These are phyloP conservation scores for Acropora tenuis DNA, from an alignment of 64 coral and sea anemone species.

Conservation along the genomic window DNA sequence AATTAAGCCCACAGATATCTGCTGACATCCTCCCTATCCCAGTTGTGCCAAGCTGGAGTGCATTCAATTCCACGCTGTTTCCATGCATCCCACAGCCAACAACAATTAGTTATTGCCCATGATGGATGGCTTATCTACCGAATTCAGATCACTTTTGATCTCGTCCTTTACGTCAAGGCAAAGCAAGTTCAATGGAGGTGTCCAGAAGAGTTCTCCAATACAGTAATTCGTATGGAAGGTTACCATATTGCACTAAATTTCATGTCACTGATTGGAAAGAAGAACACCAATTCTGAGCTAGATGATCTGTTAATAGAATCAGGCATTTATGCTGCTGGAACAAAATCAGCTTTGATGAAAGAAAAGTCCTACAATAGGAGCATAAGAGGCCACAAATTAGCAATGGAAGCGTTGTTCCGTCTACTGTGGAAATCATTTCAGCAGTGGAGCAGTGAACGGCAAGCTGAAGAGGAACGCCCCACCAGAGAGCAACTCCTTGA, in stretches of 20 bases:
- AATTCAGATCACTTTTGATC: constrained; percentile 48
- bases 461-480: neutral
- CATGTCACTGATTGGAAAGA: constrained; percentile 28
- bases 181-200: constrained; percentile 57
- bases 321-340: neutral
- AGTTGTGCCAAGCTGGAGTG: constrained; percentile 35
- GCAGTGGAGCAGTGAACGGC: neutral
- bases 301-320: constrained; percentile 41
- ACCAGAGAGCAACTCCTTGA: neutral
- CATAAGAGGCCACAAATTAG: constrained; percentile 21
- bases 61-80: constrained; percentile 30
- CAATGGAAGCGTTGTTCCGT: neutral
- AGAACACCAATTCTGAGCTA: constrained; percentile 6
- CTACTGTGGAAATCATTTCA: neutral
- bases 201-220: constrained; percentile 1
- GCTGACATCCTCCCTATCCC: neutral
- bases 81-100: neutral
- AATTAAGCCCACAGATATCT: neutral
- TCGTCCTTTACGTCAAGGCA: constrained; percentile 40
- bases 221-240: neutral
- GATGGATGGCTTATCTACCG: constrained; percentile 2
- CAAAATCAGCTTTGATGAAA: neutral
- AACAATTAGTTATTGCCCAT: constrained; percentile 30
- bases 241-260: neutral
- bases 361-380: constrained; percentile 31